Conservation (phyloP, 2,888 invertebrate genomes). For the Encarsia formosa region DNA sequence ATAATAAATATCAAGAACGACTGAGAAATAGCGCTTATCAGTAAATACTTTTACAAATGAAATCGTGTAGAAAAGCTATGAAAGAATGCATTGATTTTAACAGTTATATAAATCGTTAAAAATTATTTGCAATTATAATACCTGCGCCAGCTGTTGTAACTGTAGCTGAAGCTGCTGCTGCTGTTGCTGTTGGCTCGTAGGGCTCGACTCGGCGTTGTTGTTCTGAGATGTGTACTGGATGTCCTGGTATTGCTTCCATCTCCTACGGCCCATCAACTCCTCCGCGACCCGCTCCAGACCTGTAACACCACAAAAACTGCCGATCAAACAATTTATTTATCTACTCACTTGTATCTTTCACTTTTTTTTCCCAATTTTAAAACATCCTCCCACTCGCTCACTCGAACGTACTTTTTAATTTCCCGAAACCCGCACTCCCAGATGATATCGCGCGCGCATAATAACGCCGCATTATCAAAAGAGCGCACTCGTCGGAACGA, state of each 20-base stretch:
- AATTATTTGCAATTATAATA: background rate
- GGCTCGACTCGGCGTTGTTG: slow-evolving; percentile 30
- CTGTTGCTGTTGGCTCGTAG: slow-evolving; percentile 22
- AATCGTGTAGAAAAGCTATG: too few relatives aligned
- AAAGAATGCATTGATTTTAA: too few relatives aligned
- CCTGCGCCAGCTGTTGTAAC: slow-evolving; percentile 23
- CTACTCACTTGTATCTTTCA: background rate
- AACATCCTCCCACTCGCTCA: background rate
- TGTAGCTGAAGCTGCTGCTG: slow-evolving; percentile 29
- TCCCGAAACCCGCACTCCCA: too few relatives aligned
- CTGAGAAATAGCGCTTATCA: too few relatives aligned
- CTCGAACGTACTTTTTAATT: too few relatives aligned
- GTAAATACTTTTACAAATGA: too few relatives aligned
- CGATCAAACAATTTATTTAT: too few relatives aligned
- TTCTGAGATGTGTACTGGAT: slow-evolving; percentile 54
- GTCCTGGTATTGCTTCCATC: slow-evolving; percentile 93
- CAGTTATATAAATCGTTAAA: too few relatives aligned
- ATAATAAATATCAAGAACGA: too few relatives aligned
- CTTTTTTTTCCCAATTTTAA: background rate
- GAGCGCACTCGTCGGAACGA: slow-evolving; percentile 3
- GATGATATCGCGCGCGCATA: too few relatives aligned
- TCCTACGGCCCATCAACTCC: slow-evolving; percentile 95
- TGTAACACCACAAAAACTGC: slow-evolving; percentile 54
- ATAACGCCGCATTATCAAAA: slow-evolving; percentile 2
- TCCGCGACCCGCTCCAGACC: slow-evolving; percentile 95